These are phyloP conservation scores for Microtus oregoni DNA, from an alignment of 2,113 vertebrate species.

Conservation along the genomic window DNA sequence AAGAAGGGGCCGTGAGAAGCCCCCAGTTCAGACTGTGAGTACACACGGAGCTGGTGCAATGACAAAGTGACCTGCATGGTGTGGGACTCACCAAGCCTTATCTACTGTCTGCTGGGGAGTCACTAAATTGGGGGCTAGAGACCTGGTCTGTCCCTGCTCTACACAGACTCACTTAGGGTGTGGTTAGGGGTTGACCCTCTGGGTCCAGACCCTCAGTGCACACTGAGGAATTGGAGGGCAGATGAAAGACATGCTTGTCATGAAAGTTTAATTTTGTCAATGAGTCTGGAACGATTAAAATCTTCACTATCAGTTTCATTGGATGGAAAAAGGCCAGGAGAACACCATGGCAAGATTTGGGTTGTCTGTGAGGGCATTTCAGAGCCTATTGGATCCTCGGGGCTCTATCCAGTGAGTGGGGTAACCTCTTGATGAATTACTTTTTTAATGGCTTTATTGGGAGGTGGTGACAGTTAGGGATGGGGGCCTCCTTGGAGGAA, in stretches of 20 bases:
- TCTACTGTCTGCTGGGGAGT: neutral
- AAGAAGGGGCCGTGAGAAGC: neutral
- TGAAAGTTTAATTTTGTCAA: neutral
- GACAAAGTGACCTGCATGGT: fast-evolving
- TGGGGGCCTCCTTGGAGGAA: neutral
- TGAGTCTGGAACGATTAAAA: neutral
- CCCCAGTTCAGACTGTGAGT: neutral
- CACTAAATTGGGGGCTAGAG: neutral
- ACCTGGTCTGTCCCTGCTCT: neutral
- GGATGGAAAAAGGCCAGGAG: neutral
- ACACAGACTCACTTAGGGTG: neutral
- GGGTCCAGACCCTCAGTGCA: neutral
- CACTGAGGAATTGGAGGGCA: neutral
- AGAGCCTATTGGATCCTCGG: neutral
- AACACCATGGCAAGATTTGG: neutral
- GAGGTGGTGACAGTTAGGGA: neutral
- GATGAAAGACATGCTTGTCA: neutral
- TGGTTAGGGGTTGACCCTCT: neutral
- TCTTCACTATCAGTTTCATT: neutral
- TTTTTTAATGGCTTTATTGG: neutral
- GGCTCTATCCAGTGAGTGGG: neutral
- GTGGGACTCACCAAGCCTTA: fast-evolving
- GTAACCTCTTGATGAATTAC: neutral
- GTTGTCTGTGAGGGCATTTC: neutral
- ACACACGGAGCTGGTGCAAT: neutral